Evolutionary conservation across 2,888 invertebrate species (phyloP).

Genomic region (Spisula solida): DNA sequence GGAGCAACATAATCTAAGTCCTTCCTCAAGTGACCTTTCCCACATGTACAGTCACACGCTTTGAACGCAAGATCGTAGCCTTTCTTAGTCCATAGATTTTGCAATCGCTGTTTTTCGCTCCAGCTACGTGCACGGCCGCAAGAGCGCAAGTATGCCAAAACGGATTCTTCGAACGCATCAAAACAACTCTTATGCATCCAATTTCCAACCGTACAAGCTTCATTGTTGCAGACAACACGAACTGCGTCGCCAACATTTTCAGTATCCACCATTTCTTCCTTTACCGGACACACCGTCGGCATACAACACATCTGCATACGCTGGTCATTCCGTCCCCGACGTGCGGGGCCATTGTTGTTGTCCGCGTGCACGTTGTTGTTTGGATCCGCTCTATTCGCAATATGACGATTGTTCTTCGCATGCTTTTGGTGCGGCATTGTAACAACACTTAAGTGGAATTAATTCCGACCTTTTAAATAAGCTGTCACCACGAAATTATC

Average conservation of each 20-base stretch:
- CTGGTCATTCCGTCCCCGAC: conserved; percentile 49
- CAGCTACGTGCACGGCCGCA: conserved; percentile 97
- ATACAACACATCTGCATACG: conserved; percentile 79
- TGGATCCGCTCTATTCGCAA: conserved; percentile 68
- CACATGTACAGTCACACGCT: conserved; percentile 97
- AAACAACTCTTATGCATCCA: conserved; percentile 99
- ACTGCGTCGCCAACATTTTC: conserved; percentile 89
- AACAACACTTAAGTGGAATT: conserved; percentile 32
- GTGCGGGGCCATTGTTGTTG: conserved; percentile 68
- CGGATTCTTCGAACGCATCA: conserved; percentile 96
- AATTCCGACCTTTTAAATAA: conserved; percentile 40
- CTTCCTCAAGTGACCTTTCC: conserved; percentile 96
- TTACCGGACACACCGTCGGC: conserved; percentile 77
- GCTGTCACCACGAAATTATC: conserved; percentile 60
- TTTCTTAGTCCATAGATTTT: conserved; percentile 99
- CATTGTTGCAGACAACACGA: conserved; percentile 97
- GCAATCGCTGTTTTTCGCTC: conserved; percentile 97
- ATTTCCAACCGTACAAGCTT: conserved; percentile 94
- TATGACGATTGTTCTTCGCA: conserved; percentile 76
- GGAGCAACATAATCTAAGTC: conserved; percentile 97
- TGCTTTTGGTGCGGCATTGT: conserved; percentile 83
- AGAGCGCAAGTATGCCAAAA: conserved; percentile 95
- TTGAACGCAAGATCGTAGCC: conserved; percentile 98
- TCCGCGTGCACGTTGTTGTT: conserved; percentile 73
- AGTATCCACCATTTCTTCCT: conserved; percentile 79